phyloP scores from a whole-genome alignment of 2,113 vertebrate genomes.

The Greenwoodochromis staneri region DNA sequence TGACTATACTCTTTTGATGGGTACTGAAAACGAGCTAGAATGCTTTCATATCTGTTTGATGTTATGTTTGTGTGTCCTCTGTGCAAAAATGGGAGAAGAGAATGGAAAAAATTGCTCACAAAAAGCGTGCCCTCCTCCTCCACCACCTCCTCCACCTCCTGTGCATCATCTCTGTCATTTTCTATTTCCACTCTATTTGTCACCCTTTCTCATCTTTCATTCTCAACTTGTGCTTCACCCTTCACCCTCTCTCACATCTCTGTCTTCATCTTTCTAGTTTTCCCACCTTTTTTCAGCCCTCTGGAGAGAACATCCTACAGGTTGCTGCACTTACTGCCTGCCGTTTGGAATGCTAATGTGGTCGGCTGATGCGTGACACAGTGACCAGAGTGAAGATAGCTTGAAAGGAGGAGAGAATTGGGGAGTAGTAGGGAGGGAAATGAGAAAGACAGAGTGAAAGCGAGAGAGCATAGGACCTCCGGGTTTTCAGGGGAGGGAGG shows the following conservation, averaged over 20 bases:
- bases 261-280: not conserved
- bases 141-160: not conserved
- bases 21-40: not conserved
- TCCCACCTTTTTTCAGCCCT: not conserved
- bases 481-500: conserved; percentile 8
- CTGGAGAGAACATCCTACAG: not conserved
- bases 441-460: not conserved
- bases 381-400: not conserved
- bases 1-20: not conserved
- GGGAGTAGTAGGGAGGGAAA: not conserved
- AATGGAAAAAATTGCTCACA: not conserved
- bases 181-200: not conserved
- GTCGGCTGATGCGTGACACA: not conserved
- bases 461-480: not conserved
- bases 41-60: not conserved
- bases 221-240: not conserved
- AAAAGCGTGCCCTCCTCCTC: not conserved
- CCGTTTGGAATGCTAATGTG: not conserved
- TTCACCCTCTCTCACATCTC: not conserved
- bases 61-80: fast-evolving
- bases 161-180: not conserved
- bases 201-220: not conserved
- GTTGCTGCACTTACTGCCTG: conserved; percentile 8
- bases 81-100: not conserved
- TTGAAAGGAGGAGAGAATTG: not conserved